A percentile compares a stretch with the other conserved stretches of the same genome.
Evolutionary conservation across 2,888 invertebrate genomes (phyloP).

Genomic region (Pinctada fucata): DNA sequence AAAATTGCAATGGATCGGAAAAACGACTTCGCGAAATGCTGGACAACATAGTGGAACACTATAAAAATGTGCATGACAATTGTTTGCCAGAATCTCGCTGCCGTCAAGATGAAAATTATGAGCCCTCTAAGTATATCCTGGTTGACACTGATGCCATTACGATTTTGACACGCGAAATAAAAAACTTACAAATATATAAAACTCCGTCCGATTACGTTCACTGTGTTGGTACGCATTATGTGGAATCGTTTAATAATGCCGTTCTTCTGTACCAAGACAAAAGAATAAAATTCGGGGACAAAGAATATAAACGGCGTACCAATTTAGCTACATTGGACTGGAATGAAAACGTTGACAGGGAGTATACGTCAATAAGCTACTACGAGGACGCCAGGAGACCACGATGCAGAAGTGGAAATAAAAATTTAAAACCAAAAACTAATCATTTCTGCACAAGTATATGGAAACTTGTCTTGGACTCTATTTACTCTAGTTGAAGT

Average conservation of each 20-base stretch:
- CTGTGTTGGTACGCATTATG: slow-evolving; percentile 42
- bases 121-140: slow-evolving; percentile 15
- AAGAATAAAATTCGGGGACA: slow-evolving; percentile 29
- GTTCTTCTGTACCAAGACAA: slow-evolving; percentile 37
- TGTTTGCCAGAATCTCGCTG: slow-evolving; percentile 26
- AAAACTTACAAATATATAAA: slow-evolving; percentile 35
- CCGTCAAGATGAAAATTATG: slow-evolving; percentile 19
- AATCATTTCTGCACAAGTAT: too few species aligned
- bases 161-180: slow-evolving; percentile 8
- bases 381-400: slow-evolving; percentile 19
- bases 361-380: slow-evolving; percentile 16
- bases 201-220: slow-evolving; percentile 33
- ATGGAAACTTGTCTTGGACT: too few species aligned
- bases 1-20: slow-evolving; percentile 34
- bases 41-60: slow-evolving; percentile 35
- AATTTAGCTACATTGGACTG: slow-evolving; percentile 25
- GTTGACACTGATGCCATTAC: slow-evolving; percentile 13
- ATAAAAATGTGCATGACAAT: slow-evolving; percentile 8
- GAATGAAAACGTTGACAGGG: slow-evolving; percentile 33
- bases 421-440: too few species aligned
- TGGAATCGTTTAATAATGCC: slow-evolving; percentile 42
- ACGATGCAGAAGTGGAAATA: too few species aligned
- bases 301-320: slow-evolving; percentile 22
- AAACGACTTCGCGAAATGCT: slow-evolving; percentile 17
- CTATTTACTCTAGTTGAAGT: too few species aligned